Evolutionary conservation across 1,140 invertebrate species (phyloP).

Genomic region (Diuraphis noxia): DNA sequence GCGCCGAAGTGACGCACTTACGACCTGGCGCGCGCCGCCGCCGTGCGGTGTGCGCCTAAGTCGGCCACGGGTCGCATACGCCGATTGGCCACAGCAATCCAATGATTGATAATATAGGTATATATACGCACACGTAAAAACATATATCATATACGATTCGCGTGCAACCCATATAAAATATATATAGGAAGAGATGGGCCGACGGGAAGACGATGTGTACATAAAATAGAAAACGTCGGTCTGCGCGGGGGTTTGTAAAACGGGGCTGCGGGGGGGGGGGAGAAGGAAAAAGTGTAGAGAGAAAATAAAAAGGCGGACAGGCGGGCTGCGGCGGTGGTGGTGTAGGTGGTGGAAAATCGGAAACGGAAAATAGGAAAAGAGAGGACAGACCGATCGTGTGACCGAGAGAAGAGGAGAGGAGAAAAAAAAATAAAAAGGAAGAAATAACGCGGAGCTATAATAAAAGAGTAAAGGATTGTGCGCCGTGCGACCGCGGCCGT

Average conservation of each 20-base stretch:
- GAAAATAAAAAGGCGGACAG: not conserved
- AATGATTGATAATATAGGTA: conserved; percentile 26
- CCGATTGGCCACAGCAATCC: not conserved
- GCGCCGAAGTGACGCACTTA: not conserved
- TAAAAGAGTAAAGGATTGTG: conserved; percentile 40
- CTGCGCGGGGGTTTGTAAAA: too few species aligned
- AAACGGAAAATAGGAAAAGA: not conserved
- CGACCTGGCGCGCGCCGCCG: not conserved
- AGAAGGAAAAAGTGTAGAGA: not conserved
- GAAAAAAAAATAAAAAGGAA: conserved; percentile 8
- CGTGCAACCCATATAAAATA: not conserved
- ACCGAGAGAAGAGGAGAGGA: not conserved
- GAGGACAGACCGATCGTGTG: not conserved
- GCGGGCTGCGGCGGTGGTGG: not conserved
- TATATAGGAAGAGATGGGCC: not conserved
- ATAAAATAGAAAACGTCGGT: not conserved
- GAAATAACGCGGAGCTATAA: not conserved
- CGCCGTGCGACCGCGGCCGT: conserved; percentile 2
- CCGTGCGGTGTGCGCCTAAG: not conserved
- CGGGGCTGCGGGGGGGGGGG: not conserved
- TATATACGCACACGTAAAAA: not conserved
- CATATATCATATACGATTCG: not conserved
- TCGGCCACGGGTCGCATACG: not conserved
- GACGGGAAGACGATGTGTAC: not conserved
- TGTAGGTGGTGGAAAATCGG: not conserved